Conservation (phyloP, 2,797 vertebrate species). For the Halcyon leucocephala region DNA sequence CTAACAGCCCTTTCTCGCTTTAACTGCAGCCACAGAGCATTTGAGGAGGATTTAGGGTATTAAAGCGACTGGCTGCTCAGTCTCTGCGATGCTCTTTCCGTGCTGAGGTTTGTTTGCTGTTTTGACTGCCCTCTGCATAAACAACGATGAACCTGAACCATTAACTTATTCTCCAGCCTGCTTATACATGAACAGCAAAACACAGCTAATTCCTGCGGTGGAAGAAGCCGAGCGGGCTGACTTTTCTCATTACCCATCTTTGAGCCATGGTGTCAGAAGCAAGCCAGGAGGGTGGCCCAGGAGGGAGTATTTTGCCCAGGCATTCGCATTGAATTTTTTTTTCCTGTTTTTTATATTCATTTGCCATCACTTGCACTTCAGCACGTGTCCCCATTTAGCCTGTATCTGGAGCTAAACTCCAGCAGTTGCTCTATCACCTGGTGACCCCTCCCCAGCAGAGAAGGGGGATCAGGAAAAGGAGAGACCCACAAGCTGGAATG, state of each 20-base stretch:
- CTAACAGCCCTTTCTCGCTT: constrained; percentile 16
- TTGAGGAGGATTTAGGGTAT: background rate
- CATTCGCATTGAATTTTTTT: background rate
- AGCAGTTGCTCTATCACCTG: background rate
- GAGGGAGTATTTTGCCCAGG: background rate
- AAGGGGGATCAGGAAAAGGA: background rate
- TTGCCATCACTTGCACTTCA: background rate
- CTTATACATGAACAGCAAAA: background rate
- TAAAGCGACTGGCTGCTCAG: background rate
- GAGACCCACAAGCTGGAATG: background rate
- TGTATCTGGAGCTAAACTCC: background rate
- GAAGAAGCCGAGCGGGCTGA: background rate
- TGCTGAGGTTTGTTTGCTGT: constrained; percentile 7
- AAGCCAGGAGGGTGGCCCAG: background rate
- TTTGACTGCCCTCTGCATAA: constrained; percentile 1
- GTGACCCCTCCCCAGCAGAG: no score
- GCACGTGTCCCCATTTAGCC: background rate
- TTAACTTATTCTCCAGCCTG: constrained; percentile 8
- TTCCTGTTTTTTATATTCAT: fast-evolving
- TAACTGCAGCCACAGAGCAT: background rate
- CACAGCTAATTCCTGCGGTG: background rate
- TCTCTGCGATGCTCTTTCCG: background rate
- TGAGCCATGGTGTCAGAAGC: background rate
- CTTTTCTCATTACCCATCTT: background rate
- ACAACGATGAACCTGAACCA: constrained; percentile 20